Evolutionary conservation across 2,113 vertebrate genomes (phyloP).

Genomic region (Tonatia bakeri): DNA sequence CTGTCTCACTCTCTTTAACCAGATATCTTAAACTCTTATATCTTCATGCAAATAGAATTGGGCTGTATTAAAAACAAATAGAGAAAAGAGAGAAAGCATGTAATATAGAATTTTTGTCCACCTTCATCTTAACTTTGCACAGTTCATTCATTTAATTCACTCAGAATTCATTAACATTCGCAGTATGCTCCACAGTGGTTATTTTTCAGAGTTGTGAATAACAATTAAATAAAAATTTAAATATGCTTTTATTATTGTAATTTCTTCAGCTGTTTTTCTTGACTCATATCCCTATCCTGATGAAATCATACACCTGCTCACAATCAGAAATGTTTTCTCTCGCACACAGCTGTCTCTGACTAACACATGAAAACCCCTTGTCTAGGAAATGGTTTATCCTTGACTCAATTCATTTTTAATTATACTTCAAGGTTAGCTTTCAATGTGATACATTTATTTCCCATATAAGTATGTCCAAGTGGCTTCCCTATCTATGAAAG

Average conservation of each 20-base stretch:
- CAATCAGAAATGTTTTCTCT: background rate
- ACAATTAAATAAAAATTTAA: background rate
- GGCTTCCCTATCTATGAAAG: background rate
- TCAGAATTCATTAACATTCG: background rate
- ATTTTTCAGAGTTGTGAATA: background rate
- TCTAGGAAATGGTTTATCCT: conserved; percentile 1
- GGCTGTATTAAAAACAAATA: background rate
- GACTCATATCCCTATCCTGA: background rate
- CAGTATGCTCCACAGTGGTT: background rate
- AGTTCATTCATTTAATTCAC: background rate
- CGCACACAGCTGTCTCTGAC: background rate
- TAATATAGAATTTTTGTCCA: background rate
- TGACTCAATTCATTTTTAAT: conserved; percentile 38
- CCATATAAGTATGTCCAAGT: background rate
- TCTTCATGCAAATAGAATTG: background rate
- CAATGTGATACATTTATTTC: background rate
- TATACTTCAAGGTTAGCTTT: background rate
- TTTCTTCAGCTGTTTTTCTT: conserved; percentile 14
- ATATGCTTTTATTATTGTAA: background rate
- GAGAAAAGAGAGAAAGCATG: background rate
- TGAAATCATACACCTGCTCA: background rate
- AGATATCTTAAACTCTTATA: background rate
- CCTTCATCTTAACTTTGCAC: background rate
- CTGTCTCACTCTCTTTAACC: background rate
- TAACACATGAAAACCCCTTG: background rate